Conservation (phyloP, 2,113 vertebrate species). For the Brachyistius frenatus region DNA sequence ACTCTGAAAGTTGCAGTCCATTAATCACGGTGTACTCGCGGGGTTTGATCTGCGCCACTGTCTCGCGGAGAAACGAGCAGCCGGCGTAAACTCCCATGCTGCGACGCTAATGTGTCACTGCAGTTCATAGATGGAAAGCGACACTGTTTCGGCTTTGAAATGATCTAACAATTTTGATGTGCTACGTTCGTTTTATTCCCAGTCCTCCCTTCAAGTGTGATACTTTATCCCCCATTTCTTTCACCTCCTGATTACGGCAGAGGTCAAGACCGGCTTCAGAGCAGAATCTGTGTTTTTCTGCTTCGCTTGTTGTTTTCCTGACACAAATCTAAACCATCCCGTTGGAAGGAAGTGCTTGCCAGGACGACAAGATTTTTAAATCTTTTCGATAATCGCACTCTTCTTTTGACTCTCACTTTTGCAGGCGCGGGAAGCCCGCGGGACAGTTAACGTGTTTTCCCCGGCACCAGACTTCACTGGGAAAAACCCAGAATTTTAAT, state of each 20-base stretch:
- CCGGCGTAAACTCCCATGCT: conserved; percentile 15
- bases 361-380: neutral
- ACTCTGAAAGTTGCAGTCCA: conserved; percentile 30
- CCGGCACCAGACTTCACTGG: too few species aligned
- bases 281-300: neutral
- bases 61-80: conserved; percentile 24
- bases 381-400: too few species aligned
- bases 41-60: conserved; percentile 21
- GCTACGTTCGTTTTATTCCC: neutral
- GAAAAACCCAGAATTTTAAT: too few species aligned
- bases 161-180: neutral
- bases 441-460: too few species aligned
- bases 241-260: neutral
- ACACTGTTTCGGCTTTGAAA: conserved; percentile 3
- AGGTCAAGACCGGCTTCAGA: conserved; percentile 7
- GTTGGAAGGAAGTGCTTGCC: neutral
- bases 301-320: neutral
- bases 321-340: conserved; percentile 19
- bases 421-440: too few species aligned
- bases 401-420: too few species aligned
- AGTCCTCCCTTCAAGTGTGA: too few species aligned
- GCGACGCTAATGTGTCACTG: conserved; percentile 12
- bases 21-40: conserved; percentile 43
- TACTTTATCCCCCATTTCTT: too few species aligned
- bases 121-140: conserved; percentile 13